A percentile compares a stretch with the other conserved stretches of the same genome.
Evolutionary conservation across 2,888 invertebrate species (phyloP).

Genomic region (Drosophila borborema): DNA sequence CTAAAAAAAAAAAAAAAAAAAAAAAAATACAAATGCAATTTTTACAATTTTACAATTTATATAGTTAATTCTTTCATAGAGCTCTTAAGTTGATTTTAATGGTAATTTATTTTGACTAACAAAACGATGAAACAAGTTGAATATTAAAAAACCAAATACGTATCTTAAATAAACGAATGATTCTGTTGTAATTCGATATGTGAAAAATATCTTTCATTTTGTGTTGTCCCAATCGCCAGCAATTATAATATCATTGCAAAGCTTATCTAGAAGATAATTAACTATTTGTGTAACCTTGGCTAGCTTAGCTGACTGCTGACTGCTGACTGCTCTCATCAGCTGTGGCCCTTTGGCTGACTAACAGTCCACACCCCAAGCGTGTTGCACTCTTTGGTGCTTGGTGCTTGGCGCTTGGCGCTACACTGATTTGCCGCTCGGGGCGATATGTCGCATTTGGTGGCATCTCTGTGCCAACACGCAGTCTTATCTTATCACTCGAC

Average conservation of each 20-base stretch:
- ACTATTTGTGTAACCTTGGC: neutral
- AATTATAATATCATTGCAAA: neutral
- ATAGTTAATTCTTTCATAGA: slow-evolving; percentile 59
- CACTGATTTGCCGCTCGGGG: slow-evolving; percentile 42
- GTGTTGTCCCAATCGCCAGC: slow-evolving; percentile 30
- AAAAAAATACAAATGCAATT: slow-evolving; percentile 60
- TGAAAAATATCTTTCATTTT: slow-evolving; percentile 51
- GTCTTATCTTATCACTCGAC: slow-evolving; percentile 52
- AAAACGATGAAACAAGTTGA: slow-evolving; percentile 51
- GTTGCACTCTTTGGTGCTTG: slow-evolving; percentile 33
- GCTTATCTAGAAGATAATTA: slow-evolving; percentile 3
- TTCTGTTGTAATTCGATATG: slow-evolving; percentile 48
- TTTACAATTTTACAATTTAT: slow-evolving; percentile 68
- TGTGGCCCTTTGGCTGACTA: neutral
- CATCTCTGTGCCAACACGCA: slow-evolving; percentile 23
- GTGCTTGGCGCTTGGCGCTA: slow-evolving; percentile 25
- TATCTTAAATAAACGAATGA: slow-evolving; percentile 42
- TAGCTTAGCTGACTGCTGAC: neutral
- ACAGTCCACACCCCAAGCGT: neutral
- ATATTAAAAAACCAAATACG: slow-evolving; percentile 25
- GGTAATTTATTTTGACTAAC: slow-evolving; percentile 68
- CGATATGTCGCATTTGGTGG: slow-evolving; percentile 15
- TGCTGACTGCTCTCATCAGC: neutral
- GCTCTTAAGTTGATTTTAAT: slow-evolving; percentile 71
- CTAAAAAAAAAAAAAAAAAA: slow-evolving; percentile 32